Evolutionary conservation across 2,797 vertebrate genomes (phyloP), one percentile per base, ranked within the genome.

Genomic region (Chanos chanos): DNA sequence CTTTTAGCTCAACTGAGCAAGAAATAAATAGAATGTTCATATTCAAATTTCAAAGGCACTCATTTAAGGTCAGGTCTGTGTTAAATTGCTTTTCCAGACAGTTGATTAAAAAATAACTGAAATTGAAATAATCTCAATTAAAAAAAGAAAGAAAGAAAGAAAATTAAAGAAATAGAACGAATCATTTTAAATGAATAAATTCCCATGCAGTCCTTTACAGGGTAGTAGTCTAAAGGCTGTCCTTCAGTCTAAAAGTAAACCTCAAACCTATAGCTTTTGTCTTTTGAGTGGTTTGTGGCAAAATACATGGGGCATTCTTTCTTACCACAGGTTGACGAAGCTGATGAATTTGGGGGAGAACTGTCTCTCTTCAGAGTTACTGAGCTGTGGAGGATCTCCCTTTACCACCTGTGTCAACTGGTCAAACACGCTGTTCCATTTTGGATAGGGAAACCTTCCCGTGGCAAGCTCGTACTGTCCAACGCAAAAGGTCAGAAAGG

Each of bases 401-500:
- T 96, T 98, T 84, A 99, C 96, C 72, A 99, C 96, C 68, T 98
- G 96, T 7, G 96, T 99, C 84, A 99, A 83, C 78, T 99, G 96
- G 85, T 99, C 96, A 68, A 99, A 99, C 51, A 98, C 95, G 74
- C 96, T 99, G 84, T 98, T 98, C 96, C 96, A 99, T 78, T 99
- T 99, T 12, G 96, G 96, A 78, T 99, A 98, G 4, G 96, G 96
- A 75, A 99, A 99, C 41, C 93, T 80, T 30, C 96, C 96, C 0
- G 96, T 98, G 61, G 96, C 96, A 80, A 99, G 80, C 79, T 98
- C 96, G 0, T 97, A 97, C 96, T 99, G 85, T 59, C 49, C 43
- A 16, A 21, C 25, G n/a, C n/a, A n/a, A n/a, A n/a, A n/a, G n/a
- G n/a, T n/a, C n/a, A n/a, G n/a, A n/a, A n/a, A n/a, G n/a, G n/a